phyloP scores from a whole-genome alignment of 2,888 invertebrate genomes.

The Oscheius sp. region DNA sequence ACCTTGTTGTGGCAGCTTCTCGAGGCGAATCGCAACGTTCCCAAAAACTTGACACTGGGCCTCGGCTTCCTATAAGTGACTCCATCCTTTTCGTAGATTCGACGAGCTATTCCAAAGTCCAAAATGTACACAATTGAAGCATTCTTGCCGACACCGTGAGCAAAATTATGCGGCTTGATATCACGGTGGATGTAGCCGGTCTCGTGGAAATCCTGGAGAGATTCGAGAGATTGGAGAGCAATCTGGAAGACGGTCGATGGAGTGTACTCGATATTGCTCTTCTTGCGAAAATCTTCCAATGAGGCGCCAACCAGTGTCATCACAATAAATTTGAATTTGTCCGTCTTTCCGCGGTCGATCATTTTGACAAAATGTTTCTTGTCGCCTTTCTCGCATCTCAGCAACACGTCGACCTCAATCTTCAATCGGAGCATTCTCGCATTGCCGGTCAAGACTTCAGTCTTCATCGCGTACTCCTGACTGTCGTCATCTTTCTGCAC shows the following conservation, averaged over 20 bases:
- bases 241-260: neutral
- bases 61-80: neutral
- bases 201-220: neutral
- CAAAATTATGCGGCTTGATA: neutral
- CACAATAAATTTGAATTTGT: neutral
- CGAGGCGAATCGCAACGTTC: neutral
- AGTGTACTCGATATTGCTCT: neutral
- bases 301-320: neutral
- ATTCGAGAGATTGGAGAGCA: neutral
- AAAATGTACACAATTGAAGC: neutral
- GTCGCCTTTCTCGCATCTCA: no score
- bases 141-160: neutral
- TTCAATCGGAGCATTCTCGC: slow-evolving; percentile 2
- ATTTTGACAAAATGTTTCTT: neutral
- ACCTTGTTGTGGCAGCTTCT: neutral
- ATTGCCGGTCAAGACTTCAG: neutral
- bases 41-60: neutral
- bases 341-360: neutral
- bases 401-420: slow-evolving; percentile 10
- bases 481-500: neutral
- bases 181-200: neutral
- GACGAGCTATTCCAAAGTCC: neutral
- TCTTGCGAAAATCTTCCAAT: neutral
- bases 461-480: slow-evolving; percentile 19
- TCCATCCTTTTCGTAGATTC: slow-evolving; percentile 3